Percentiles rank a stretch among this genome's conserved stretches.
Evolutionary conservation across 1,140 invertebrate genomes (phyloP).

Genomic region (Nasonia vitripennis): DNA sequence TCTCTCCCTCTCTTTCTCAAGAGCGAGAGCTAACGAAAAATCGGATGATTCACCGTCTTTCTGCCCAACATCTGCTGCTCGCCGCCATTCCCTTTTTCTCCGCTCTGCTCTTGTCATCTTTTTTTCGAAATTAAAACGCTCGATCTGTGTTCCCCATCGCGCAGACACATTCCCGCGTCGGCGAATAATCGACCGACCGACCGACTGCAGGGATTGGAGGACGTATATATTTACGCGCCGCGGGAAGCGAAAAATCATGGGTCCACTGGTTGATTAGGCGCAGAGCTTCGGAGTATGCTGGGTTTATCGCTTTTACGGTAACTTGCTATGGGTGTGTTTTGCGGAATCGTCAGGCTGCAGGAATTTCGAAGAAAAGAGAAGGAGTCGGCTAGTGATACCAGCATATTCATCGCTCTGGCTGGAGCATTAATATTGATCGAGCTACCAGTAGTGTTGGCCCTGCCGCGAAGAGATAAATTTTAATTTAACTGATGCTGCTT

Average conservation of each 20-base stretch:
- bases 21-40: slow-evolving; percentile 35
- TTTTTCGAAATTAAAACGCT: slow-evolving; percentile 6
- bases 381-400: background rate
- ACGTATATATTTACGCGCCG: background rate
- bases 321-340: background rate
- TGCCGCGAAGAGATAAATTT: background rate
- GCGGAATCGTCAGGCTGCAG: background rate
- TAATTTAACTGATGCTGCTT: background rate
- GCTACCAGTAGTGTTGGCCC: background rate
- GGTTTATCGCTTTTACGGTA: background rate
- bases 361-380: background rate
- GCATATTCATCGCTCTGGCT: no score
- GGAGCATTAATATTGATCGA: background rate
- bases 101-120: background rate
- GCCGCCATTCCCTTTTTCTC: background rate
- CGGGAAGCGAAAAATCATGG: slow-evolving; percentile 5
- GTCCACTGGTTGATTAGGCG: slow-evolving; percentile 14
- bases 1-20: slow-evolving; percentile 25
- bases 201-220: background rate
- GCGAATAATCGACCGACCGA: background rate
- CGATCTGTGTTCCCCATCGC: background rate
- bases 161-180: slow-evolving; percentile 1
- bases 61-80: slow-evolving; percentile 18
- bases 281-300: background rate
- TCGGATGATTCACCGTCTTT: slow-evolving; percentile 49